phyloP scores from a whole-genome alignment of 2,888 invertebrate species.

The Meganola albula region DNA sequence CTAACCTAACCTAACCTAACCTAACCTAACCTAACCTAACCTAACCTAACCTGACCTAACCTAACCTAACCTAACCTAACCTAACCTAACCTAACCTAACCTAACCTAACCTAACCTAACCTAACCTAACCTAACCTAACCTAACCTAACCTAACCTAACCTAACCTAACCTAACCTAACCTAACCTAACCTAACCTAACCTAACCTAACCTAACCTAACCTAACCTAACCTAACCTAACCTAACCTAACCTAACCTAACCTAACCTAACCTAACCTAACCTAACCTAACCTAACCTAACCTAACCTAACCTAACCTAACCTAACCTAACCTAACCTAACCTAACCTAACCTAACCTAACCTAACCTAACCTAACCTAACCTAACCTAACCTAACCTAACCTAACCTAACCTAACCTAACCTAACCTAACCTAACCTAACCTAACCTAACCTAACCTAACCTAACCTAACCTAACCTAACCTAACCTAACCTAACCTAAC shows the following conservation, averaged over 20 bases:
- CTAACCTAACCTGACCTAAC: conserved; percentile 8
- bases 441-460: conserved; percentile 11
- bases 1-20: conserved; percentile 8
- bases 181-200: conserved; percentile 7
- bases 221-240: conserved; percentile 6
- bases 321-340: conserved; percentile 5
- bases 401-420: conserved; percentile 2
- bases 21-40: conserved; percentile 8
- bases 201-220: conserved; percentile 8
- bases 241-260: conserved; percentile 5
- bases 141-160: conserved; percentile 8
- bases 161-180: conserved; percentile 8
- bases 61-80: conserved; percentile 8
- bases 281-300: conserved; percentile 9
- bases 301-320: conserved; percentile 8
- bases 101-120: conserved; percentile 8
- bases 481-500: conserved; percentile 16
- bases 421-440: conserved; percentile 9
- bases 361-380: conserved; percentile 2
- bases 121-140: conserved; percentile 8
- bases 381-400: conserved; percentile 4
- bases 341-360: conserved; percentile 2
- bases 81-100: conserved; percentile 8
- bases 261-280: conserved; percentile 7
- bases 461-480: conserved; percentile 15